Evolutionary conservation across 2,113 vertebrate genomes (phyloP).

Genomic region (Pseudolaguvia tuberculata): DNA sequence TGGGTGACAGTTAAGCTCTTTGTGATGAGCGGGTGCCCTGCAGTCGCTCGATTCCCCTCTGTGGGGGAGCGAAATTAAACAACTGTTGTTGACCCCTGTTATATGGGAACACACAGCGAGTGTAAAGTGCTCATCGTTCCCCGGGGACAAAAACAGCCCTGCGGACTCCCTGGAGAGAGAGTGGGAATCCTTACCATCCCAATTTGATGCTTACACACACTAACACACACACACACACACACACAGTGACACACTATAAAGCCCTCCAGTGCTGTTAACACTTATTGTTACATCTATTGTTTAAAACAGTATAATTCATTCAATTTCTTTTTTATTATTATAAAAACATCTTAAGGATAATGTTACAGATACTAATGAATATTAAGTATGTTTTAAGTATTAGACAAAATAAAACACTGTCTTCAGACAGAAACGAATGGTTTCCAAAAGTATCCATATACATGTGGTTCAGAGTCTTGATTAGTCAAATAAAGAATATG

Average conservation of each 20-base stretch:
- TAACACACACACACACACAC: slow-evolving; percentile 18
- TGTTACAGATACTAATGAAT: background rate
- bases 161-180: slow-evolving; percentile 41
- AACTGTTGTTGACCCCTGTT: slow-evolving; percentile 55
- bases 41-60: slow-evolving; percentile 32
- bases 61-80: slow-evolving; percentile 48
- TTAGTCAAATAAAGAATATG: background rate
- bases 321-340: too few relatives aligned
- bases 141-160: slow-evolving; percentile 36
- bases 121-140: slow-evolving; percentile 35
- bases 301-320: background rate
- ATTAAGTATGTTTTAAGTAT: too few relatives aligned
- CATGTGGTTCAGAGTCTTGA: background rate
- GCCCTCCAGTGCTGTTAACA: slow-evolving; percentile 10
- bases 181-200: slow-evolving; percentile 44
- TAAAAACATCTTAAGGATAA: background rate
- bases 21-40: slow-evolving; percentile 36
- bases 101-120: slow-evolving; percentile 45
- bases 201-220: background rate
- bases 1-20: slow-evolving; percentile 45
- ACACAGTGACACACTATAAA: slow-evolving; percentile 18
- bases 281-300: slow-evolving; percentile 3
- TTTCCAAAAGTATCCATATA: background rate
- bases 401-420: too few relatives aligned
- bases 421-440: background rate